These are phyloP conservation scores for Pluvianellus socialis DNA, from an alignment of 2,113 vertebrate species.

Conservation along the genomic window DNA sequence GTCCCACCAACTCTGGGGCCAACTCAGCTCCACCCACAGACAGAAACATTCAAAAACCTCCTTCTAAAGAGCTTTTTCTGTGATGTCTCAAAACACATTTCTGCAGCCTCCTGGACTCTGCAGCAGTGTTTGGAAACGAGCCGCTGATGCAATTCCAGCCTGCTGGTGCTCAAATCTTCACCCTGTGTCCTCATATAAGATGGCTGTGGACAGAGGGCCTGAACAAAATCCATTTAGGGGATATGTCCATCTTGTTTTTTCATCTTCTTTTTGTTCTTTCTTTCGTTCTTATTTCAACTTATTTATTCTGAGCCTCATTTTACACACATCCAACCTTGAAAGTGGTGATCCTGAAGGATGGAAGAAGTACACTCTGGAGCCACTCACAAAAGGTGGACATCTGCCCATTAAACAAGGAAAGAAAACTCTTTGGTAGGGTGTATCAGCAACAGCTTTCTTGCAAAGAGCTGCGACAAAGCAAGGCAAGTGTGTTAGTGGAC, in stretches of 20 bases:
- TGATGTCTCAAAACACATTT: background rate
- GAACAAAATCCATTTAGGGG: background rate
- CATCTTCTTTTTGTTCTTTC: background rate
- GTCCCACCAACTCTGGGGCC: background rate
- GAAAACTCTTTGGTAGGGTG: background rate
- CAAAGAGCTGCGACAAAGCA: background rate
- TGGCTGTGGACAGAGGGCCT: background rate
- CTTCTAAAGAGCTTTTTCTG: background rate
- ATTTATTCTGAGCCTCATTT: background rate
- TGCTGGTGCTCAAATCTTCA: background rate
- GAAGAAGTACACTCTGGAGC: background rate
- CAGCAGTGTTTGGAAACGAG: background rate
- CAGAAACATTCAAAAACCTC: background rate
- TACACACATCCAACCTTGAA: background rate
- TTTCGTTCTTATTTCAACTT: background rate
- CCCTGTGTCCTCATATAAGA: background rate
- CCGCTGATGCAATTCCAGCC: background rate
- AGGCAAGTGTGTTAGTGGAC: background rate
- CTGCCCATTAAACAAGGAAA: background rate
- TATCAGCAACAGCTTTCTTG: background rate
- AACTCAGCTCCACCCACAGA: background rate
- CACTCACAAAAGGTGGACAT: background rate
- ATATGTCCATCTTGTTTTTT: background rate
- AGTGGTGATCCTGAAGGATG: background rate
- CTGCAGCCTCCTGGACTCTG: background rate